Base-by-base conservation (phyloP, 2,888 invertebrate genomes). In the Epistrophe eligans region DNA sequence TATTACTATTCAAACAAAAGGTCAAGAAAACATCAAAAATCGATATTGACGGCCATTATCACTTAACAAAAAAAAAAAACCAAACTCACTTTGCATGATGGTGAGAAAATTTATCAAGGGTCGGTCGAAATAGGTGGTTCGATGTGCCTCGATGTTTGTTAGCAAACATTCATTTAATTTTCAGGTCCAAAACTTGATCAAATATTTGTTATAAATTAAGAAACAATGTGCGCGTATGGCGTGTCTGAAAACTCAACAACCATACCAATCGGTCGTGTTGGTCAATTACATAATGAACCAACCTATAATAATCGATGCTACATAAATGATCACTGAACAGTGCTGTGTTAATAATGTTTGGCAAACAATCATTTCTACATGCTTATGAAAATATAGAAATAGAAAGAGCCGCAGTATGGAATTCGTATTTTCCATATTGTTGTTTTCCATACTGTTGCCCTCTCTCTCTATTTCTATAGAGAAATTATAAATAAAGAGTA, bases 171-270 rank as follows among this genome's bases (percentile, higher is more conserved):
- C 70, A 85, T 73, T 82, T 71, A 74, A 77, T 82, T 77, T 84
- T 76, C 70, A 74, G 82, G 70, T 82, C 81, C 72, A 82, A 64
- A 82, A 70, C 74, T 74, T 79, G 35, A 66, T 45, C 74, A 79
- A 85, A 85, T 85, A 85, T 85, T 85, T 85, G 85, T 52, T 77
- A 74, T 71, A 74, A 85, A 85, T 82, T 85, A 85, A 85, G 77
- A 85, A 64, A 81, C 81, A 77, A 74, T 70, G 28, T 28, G 62
- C 77, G 73, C 10, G 52, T 38, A 8, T 35, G 35, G 35, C 9
- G 38, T 64, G 76, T 55, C 19, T 52, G 7, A 38, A 79, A 77
- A 82, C 57, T 74, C 77, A 82, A 85, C 77, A 81, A 82, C 64
- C 81, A 62, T 77, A 81, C 76, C 80, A 57, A 35, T 32, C 10